Base-by-base conservation (phyloP, 1,140 invertebrate genomes). In the Caenorhabditis brenneri region DNA sequence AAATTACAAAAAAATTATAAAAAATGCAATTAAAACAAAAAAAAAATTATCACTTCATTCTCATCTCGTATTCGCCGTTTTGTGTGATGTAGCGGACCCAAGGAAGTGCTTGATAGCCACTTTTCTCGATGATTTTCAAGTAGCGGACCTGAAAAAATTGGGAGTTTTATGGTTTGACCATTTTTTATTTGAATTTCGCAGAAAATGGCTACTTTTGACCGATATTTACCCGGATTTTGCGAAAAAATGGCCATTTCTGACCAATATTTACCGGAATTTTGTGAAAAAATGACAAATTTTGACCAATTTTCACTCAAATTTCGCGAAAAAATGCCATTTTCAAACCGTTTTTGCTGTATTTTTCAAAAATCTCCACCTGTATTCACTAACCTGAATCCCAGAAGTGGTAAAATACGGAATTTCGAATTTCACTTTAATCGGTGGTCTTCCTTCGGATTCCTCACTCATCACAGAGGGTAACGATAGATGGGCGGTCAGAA, bases 351-450 rank as follows among this genome's bases (percentile, higher is more conserved):
- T n/a, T n/a, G n/a, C n/a, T n/a, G n/a, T n/a, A n/a, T n/a, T n/a
- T n/a, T n/a, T n/a, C n/a, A n/a, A n/a, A n/a, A n/a, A n/a, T n/a
- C n/a, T n/a, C n/a, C n/a, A n/a, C n/a, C n/a, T n/a, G n/a, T n/a
- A n/a, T n/a, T n/a, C n/a, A n/a, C n/a, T 19, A 5, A 95, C 94
- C 93, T 99, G 97, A 88, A 99, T 98, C 2, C 98, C 98, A 27
- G 97, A 99, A 55, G 97, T 99, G 0, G 97, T 99, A 88, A 99
- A 99, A 89, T 99, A 99, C 0, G 98, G 97, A 89, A 99, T 99
- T 93, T 99, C 98, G 93, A 99, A 99, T 92, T 97, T 97, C 2
- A 99, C 97, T 92, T 97, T 95, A 87, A 99, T 99, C 0, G 98
- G 98, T 46, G 97, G 97, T 91, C 96, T 96, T 0, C 96, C 97